Base-by-base conservation (phyloP, 1,140 invertebrate genomes). In the Colletes gigas region DNA sequence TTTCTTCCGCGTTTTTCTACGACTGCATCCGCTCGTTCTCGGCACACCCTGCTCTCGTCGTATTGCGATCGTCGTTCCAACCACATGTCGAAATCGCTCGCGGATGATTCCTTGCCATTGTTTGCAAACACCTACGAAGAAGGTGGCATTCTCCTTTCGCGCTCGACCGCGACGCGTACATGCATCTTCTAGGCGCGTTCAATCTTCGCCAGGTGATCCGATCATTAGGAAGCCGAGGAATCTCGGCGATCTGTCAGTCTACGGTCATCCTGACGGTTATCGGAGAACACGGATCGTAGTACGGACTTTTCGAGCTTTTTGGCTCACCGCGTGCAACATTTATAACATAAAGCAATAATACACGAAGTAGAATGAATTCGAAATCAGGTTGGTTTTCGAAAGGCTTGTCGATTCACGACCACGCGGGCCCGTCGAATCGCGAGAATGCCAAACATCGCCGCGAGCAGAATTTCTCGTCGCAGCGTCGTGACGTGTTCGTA, bases 101-200 rank as follows among this genome's bases (percentile, higher is more conserved):
- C 76, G 75, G 84, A 86, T 78, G 84, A 86, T 85, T 78, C 84
- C 60, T 54, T 55, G 79, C 83, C 70, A 86, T 86, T 86, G 84
- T 86, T 85, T 86, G 84, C 84, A 86, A 85, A 86, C 84, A 86
- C 83, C 84, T 86, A 85, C 83, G 78, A 69, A 62, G 68, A 68
- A 66, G 39, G 19, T 65, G 66, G 68, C 67, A 80, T 74, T 85
- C 67, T 71, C 60, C 71, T 80, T 55, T 65, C 72, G 71, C 54
- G 83, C 3, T 21, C 14, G 19, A 71, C 21, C 62, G 66, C 76
- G 71, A 63, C 63, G 72, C 62, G 82, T 65, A 60, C 44, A 41
- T 39, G 66, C 60, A 44, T 69, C 59, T 57, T 30, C 78, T 41
- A 70, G 50, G 41, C 70, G 21, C n/a, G 66, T 55, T 72, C 57